phyloP scores from a whole-genome alignment of 2,797 vertebrate genomes.

The Chlorospingus flavigularis region DNA sequence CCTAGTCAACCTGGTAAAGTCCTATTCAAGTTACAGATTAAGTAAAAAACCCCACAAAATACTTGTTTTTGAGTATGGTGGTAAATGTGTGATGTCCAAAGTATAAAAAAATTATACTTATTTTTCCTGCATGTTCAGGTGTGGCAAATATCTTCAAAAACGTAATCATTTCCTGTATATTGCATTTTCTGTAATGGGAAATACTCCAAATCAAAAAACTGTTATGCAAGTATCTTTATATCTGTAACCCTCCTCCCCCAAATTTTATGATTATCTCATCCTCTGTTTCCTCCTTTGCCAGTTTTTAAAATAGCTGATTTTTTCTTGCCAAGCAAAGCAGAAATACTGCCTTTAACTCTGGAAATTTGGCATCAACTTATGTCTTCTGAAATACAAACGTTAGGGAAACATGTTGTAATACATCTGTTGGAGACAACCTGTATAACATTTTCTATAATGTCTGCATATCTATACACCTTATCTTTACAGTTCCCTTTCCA shows the following conservation, averaged over 20 bases:
- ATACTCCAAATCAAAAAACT: neutral
- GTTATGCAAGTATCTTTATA: neutral
- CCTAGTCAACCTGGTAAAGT: neutral
- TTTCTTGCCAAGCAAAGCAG: constrained; percentile 15
- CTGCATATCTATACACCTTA: neutral
- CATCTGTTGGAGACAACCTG: neutral
- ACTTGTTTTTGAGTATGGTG: neutral
- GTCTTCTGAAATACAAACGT: neutral
- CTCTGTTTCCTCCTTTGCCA: neutral
- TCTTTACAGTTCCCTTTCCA: neutral
- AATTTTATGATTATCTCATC: neutral
- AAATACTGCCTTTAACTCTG: neutral
- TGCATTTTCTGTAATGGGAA: neutral
- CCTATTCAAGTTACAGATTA: neutral
- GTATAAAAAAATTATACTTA: neutral
- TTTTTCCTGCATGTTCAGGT: neutral
- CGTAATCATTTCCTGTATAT: neutral
- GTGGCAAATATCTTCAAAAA: neutral
- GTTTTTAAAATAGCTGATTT: constrained; percentile 16
- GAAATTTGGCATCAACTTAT: neutral
- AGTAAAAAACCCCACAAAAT: neutral
- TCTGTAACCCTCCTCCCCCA: neutral
- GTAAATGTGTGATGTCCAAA: neutral
- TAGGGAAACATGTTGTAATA: neutral
- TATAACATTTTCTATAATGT: neutral